Percentiles rank a stretch among this genome's conserved stretches.
These are phyloP conservation scores for Tetragnatha versicolor DNA, from an alignment of 1,140 invertebrate species.

Conservation along the genomic window DNA sequence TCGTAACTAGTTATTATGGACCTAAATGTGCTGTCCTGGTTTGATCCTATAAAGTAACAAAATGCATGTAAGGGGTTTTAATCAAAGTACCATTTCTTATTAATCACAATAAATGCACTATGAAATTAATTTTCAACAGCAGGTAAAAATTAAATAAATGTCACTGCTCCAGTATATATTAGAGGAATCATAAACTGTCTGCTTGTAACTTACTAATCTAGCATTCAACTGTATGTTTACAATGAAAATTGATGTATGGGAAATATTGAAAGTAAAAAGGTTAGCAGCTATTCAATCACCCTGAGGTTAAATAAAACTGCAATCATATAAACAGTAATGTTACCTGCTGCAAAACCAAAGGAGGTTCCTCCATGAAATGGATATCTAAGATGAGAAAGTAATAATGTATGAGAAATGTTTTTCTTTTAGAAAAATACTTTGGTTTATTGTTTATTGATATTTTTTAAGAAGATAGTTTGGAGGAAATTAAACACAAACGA, in stretches of 20 bases:
- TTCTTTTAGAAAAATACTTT: too few relatives aligned
- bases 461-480: too few relatives aligned
- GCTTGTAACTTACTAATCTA: neutral
- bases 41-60: slow-evolving; percentile 16
- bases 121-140: too few relatives aligned
- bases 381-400: slow-evolving; percentile 48
- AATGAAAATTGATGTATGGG: neutral
- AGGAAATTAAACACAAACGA: too few relatives aligned
- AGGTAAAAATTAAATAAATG: neutral
- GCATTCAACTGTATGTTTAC: neutral
- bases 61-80: neutral
- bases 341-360: slow-evolving; percentile 57
- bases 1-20: slow-evolving; percentile 84
- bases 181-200: neutral
- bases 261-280: too few relatives aligned
- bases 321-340: neutral
- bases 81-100: too few relatives aligned
- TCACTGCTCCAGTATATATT: neutral
- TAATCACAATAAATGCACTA: too few relatives aligned
- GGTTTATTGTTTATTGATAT: too few relatives aligned
- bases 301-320: neutral
- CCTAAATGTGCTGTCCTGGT: slow-evolving; percentile 57
- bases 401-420: too few relatives aligned
- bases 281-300: too few relatives aligned
- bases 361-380: slow-evolving; percentile 59